Conservation (phyloP, 2,113 vertebrate genomes). For the Oceanodroma tethys region DNA sequence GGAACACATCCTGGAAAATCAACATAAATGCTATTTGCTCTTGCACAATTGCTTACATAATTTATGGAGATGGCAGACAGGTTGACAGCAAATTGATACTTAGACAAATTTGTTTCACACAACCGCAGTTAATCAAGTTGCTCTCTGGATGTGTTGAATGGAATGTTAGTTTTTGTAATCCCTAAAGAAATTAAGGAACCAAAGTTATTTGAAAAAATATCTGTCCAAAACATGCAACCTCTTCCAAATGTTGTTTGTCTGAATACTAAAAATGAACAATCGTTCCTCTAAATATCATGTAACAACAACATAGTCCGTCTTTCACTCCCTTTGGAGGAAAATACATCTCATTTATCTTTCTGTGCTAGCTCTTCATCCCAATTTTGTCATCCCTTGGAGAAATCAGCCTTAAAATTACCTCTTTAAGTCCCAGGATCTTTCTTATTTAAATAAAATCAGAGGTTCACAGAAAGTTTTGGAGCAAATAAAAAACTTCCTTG, state of each 20-base stretch:
- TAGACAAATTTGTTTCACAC: slow-evolving; percentile 46
- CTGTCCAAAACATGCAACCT: not conserved
- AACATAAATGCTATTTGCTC: not conserved
- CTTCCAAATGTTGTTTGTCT: slow-evolving; percentile 53
- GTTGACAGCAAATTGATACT: slow-evolving; percentile 64
- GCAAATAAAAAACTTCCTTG: not conserved
- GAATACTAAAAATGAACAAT: slow-evolving; percentile 42
- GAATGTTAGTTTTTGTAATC: not conserved
- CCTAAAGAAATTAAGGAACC: slow-evolving; percentile 55
- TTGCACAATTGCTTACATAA: slow-evolving; percentile 49
- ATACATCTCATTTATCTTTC: slow-evolving; percentile 5
- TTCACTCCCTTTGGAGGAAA: slow-evolving; percentile 16
- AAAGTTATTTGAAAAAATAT: slow-evolving; percentile 51
- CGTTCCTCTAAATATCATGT: slow-evolving; percentile 9
- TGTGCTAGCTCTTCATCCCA: not conserved
- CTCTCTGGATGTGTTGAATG: slow-evolving; percentile 26
- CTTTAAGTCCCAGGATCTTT: not conserved
- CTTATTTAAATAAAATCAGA: not conserved
- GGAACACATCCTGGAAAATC: slow-evolving; percentile 33
- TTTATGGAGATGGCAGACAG: slow-evolving; percentile 44
- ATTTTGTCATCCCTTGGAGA: slow-evolving; percentile 48
- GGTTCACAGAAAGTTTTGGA: not conserved
- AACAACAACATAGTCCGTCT: slow-evolving; percentile 3
- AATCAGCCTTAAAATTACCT: slow-evolving; percentile 24
- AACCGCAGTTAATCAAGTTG: slow-evolving; percentile 47